Percentiles rank a stretch among this genome's conserved stretches.
Conservation (phyloP, 2,797 vertebrate genomes). For the Poeciliopsis gracilis region DNA sequence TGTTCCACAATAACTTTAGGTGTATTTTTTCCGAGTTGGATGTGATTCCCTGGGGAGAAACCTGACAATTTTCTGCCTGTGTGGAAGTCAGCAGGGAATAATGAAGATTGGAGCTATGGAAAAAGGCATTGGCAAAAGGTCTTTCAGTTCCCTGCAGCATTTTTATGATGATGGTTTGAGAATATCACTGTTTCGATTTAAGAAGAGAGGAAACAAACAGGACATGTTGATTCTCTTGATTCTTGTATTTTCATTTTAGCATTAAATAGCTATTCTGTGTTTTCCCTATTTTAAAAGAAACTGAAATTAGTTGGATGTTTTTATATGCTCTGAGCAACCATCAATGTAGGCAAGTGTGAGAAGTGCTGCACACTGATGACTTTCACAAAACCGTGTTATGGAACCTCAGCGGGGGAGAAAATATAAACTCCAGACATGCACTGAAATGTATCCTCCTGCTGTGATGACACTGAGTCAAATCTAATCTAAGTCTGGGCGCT, state of each 20-base stretch:
- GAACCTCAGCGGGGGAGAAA: constrained; percentile 36
- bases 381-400: constrained; percentile 58
- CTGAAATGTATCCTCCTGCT: constrained; percentile 18
- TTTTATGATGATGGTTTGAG: constrained; percentile 13
- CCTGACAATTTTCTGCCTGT: constrained; percentile 29
- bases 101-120: constrained; percentile 9
- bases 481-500: constrained; percentile 24
- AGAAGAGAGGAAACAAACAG: constrained; percentile 27
- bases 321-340: background rate
- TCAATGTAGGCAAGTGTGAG: constrained; percentile 13
- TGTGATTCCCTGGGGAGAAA: constrained; percentile 37
- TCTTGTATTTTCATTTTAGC: background rate
- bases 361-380: constrained; percentile 34
- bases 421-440: constrained; percentile 28
- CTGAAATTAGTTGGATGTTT: background rate
- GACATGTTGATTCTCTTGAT: constrained; percentile 15
- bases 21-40: constrained; percentile 39
- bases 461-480: constrained; percentile 34
- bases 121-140: constrained; percentile 13
- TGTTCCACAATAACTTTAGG: constrained; percentile 32
- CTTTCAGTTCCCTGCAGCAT: constrained; percentile 25
- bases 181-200: constrained; percentile 41
- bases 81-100: constrained; percentile 38
- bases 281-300: background rate
- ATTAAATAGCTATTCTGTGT: background rate